Evolutionary conservation across 53 echinoderm and acorn worm genomes (phyloP).

Genomic region (Mesocentrotus franciscanus): DNA sequence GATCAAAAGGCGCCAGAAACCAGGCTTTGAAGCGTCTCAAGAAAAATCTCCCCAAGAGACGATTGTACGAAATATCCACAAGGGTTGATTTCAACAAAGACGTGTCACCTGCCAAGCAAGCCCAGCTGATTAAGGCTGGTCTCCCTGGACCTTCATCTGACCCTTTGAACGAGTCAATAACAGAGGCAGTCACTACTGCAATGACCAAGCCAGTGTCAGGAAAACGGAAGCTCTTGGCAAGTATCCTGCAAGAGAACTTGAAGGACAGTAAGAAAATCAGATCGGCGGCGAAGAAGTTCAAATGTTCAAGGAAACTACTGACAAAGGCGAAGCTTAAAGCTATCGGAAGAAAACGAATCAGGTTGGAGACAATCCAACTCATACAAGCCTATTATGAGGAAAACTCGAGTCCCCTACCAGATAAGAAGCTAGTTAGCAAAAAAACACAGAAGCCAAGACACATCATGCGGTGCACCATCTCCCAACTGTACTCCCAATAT

Average conservation of each 20-base stretch:
- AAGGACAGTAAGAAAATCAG: too few species aligned
- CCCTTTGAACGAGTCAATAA: too few species aligned
- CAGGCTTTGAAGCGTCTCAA: not conserved
- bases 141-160: too few species aligned
- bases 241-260: too few species aligned
- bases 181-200: too few species aligned
- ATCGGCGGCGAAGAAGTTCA: not conserved
- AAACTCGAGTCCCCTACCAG: constrained; percentile 67
- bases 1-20: too few species aligned
- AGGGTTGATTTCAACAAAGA: too few species aligned
- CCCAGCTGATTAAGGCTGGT: not conserved
- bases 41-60: constrained; percentile 24
- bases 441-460: constrained; percentile 60
- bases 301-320: not conserved
- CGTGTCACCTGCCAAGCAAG: too few species aligned
- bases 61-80: too few species aligned
- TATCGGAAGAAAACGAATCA: not conserved
- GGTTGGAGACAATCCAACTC: not conserved
- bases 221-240: too few species aligned
- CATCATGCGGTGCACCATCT: constrained; percentile 50
- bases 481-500: constrained; percentile 58
- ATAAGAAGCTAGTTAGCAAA: constrained; percentile 79
- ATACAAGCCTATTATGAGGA: constrained; percentile 22
- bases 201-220: too few species aligned
- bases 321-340: not conserved